These are phyloP conservation scores for Drosophila melanosoma DNA, from an alignment of 2,888 invertebrate genomes.

Conservation along the genomic window DNA sequence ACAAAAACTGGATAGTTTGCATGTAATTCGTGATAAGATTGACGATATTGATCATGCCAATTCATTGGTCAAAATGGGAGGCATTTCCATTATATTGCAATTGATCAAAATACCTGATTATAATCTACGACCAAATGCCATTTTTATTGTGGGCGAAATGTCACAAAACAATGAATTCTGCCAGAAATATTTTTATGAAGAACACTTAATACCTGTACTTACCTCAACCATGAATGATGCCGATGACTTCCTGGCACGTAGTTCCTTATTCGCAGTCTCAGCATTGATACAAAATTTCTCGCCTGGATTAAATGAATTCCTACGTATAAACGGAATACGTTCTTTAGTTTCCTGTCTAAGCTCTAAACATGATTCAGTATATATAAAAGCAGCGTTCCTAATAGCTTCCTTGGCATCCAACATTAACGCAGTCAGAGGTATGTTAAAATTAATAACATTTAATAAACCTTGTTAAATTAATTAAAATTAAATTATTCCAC, in stretches of 20 bases:
- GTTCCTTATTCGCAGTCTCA: conserved; percentile 70
- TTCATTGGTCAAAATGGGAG: conserved; percentile 64
- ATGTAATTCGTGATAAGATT: conserved; percentile 59
- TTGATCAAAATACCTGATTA: conserved; percentile 83
- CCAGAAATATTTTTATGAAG: conserved; percentile 89
- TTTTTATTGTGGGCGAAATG: conserved; percentile 90
- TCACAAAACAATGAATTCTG: conserved; percentile 95
- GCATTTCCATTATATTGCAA: conserved; percentile 40
- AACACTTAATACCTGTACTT: conserved; percentile 88
- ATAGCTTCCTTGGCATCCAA: conserved; percentile 55
- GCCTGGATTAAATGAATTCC: conserved; percentile 59
- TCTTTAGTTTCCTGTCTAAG: conserved; percentile 49
- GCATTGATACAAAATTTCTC: conserved; percentile 63
- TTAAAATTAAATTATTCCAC: not conserved
- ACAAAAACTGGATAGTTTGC: conserved; percentile 51
- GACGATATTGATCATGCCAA: conserved; percentile 69
- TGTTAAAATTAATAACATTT: not conserved
- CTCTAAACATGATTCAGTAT: conserved; percentile 43
- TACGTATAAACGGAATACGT: conserved; percentile 50
- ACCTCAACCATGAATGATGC: conserved; percentile 52
- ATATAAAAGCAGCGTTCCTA: conserved; percentile 69
- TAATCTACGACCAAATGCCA: conserved; percentile 88
- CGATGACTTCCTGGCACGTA: conserved; percentile 46
- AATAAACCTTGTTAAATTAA: not conserved
- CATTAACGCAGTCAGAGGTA: conserved; percentile 52